phyloP scores from a whole-genome alignment of 2,797 vertebrate species.

The Fistularia commersonii region DNA sequence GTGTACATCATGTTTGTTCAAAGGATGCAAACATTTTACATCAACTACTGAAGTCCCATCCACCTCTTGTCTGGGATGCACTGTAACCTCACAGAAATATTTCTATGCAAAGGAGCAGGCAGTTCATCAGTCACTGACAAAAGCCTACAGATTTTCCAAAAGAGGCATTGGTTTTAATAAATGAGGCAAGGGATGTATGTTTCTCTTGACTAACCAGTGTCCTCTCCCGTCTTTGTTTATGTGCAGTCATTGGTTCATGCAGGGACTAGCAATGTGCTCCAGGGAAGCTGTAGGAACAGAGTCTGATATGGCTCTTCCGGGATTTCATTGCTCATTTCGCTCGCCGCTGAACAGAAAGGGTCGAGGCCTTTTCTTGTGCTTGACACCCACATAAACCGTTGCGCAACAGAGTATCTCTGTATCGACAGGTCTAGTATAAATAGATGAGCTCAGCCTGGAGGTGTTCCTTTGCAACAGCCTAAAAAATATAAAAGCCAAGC shows the following conservation, averaged over 20 bases:
- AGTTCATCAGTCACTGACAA: no score
- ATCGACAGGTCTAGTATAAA: conserved; percentile 20
- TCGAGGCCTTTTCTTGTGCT: conserved; percentile 37
- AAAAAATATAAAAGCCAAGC: not conserved
- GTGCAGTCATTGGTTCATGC: conserved; percentile 58
- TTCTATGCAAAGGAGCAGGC: no score
- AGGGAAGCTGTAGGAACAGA: conserved; percentile 50
- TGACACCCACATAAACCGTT: conserved; percentile 51
- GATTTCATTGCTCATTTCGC: conserved; percentile 50
- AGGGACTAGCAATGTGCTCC: conserved; percentile 63
- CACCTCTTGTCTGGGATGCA: no score
- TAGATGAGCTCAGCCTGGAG: conserved; percentile 24
- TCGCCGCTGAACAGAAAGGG: conserved; percentile 39
- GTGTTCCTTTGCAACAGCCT: conserved; percentile 6
- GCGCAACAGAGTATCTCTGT: conserved; percentile 43
- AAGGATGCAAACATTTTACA: no score
- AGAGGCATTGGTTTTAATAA: no score
- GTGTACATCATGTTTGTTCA: conserved; percentile 14
- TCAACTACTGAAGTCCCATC: no score
- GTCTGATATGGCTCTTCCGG: conserved; percentile 51
- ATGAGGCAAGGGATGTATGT: not conserved
- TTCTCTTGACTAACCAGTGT: conserved; percentile 15
- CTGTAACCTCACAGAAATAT: no score
- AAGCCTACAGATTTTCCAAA: no score
- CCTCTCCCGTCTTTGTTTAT: conserved; percentile 20